A percentile compares a stretch with the other conserved stretches of the same genome.
These are phyloP conservation scores for Lucinisca nassula DNA, from an alignment of 2,888 invertebrate species.

Conservation along the genomic window DNA sequence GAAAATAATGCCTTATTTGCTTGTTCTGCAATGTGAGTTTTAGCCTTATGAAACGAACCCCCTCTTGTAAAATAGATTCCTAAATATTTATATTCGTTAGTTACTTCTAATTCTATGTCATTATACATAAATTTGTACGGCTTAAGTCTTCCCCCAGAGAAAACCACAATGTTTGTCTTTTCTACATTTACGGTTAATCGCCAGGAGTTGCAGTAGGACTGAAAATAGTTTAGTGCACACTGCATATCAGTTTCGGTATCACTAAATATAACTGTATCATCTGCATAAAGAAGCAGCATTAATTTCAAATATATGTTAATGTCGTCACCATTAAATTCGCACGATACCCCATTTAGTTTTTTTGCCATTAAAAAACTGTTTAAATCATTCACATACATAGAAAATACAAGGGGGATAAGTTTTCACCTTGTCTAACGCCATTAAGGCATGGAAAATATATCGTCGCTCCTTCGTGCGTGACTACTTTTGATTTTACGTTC, in stretches of 20 bases:
- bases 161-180: not conserved
- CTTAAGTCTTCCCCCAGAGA: not conserved
- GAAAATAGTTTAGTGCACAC: not conserved
- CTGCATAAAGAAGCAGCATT: not conserved
- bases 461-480: not conserved
- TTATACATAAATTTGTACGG: not conserved
- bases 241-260: not conserved
- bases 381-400: not conserved
- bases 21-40: constrained; percentile 21
- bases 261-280: not conserved
- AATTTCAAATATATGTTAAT: not conserved
- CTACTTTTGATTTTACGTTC: not conserved
- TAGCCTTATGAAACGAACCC: not conserved
- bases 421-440: not conserved
- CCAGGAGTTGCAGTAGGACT: not conserved
- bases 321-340: not conserved
- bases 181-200: not conserved
- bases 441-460: not conserved
- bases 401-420: not conserved
- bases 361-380: not conserved
- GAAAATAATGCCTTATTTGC: constrained; percentile 27
- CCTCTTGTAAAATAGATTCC: not conserved
- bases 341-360: not conserved
- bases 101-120: not conserved
- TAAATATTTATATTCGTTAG: not conserved